Percentiles rank a stretch among this genome's conserved stretches.
Evolutionary conservation across 2,888 invertebrate species (phyloP).

Genomic region (Mesopsocus fuscifrons): DNA sequence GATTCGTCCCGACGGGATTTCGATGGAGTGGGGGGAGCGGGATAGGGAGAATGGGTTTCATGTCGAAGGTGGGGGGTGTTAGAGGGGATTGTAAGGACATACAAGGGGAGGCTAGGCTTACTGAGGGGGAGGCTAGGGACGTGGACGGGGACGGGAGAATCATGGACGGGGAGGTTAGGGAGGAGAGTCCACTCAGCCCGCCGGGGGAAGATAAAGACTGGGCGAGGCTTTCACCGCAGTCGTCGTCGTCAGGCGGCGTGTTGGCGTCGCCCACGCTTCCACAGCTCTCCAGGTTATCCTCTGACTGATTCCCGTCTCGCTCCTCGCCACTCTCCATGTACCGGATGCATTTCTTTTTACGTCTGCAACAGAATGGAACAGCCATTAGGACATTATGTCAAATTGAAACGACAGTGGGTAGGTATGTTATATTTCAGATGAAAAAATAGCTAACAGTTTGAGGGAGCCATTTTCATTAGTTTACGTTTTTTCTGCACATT

Average conservation of each 20-base stretch:
- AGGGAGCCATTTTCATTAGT: too few relatives aligned
- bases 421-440: too few relatives aligned
- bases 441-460: background rate
- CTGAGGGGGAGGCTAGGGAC: slow-evolving; percentile 42
- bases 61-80: slow-evolving; percentile 25
- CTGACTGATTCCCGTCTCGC: slow-evolving; percentile 42
- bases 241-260: slow-evolving; percentile 44
- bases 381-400: slow-evolving; percentile 9
- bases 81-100: slow-evolving; percentile 29
- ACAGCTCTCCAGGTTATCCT: slow-evolving; percentile 59
- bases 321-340: slow-evolving; percentile 66
- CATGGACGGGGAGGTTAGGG: slow-evolving; percentile 47
- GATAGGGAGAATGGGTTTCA: slow-evolving; percentile 25
- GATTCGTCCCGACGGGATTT: slow-evolving; percentile 78
- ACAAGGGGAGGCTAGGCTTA: slow-evolving; percentile 38
- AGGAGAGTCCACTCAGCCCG: slow-evolving; percentile 44
- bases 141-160: slow-evolving; percentile 63
- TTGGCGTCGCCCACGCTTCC: slow-evolving; percentile 56
- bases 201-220: slow-evolving; percentile 35
- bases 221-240: slow-evolving; percentile 31
- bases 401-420: slow-evolving; percentile 11
- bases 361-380: slow-evolving; percentile 37
- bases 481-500: too few relatives aligned
- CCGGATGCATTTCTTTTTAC: slow-evolving; percentile 93
- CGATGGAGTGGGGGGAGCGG: slow-evolving; percentile 31